Evolutionary conservation across 2,888 invertebrate genomes (phyloP).

Genomic region (Pterostichus madidus): DNA sequence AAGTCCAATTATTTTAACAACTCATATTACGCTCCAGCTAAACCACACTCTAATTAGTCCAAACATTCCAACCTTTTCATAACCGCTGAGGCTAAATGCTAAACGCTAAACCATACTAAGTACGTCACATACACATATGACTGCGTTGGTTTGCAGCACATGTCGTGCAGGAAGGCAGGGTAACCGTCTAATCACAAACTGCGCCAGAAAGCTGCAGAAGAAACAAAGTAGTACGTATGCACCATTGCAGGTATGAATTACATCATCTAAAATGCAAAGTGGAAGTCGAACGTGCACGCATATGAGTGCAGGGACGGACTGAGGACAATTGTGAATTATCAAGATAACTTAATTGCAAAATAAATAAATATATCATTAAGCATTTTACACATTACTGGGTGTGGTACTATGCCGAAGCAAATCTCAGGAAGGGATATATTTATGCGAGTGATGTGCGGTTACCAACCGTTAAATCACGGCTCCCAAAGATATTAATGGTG

Average conservation of each 20-base stretch:
- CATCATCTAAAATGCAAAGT: constrained; percentile 31
- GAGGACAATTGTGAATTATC: neutral
- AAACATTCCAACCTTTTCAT: constrained; percentile 30
- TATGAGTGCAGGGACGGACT: neutral
- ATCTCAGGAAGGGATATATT: too few relatives aligned
- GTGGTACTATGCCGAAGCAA: too few relatives aligned
- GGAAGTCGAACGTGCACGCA: constrained; percentile 9
- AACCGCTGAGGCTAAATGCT: constrained; percentile 8
- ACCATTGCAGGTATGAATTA: constrained; percentile 18
- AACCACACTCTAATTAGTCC: constrained; percentile 31
- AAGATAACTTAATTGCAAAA: too few relatives aligned
- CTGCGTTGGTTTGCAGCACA: neutral
- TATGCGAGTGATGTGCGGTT: too few relatives aligned
- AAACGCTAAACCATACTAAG: constrained; percentile 30
- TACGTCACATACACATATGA: constrained; percentile 25
- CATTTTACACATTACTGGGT: too few relatives aligned
- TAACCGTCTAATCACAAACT: constrained; percentile 22
- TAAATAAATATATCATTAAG: too few relatives aligned
- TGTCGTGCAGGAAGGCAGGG: neutral
- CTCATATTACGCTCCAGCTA: constrained; percentile 2
- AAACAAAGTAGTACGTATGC: constrained; percentile 5
- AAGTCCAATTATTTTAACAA: constrained; percentile 8
- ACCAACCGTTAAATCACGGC: too few relatives aligned
- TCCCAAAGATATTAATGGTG: too few relatives aligned
- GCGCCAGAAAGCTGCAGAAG: neutral